A percentile compares a stretch with the other conserved stretches of the same genome.
These are phyloP conservation scores for Dendrocincla fuliginosa DNA, from an alignment of 2,797 vertebrate genomes.

Conservation along the genomic window DNA sequence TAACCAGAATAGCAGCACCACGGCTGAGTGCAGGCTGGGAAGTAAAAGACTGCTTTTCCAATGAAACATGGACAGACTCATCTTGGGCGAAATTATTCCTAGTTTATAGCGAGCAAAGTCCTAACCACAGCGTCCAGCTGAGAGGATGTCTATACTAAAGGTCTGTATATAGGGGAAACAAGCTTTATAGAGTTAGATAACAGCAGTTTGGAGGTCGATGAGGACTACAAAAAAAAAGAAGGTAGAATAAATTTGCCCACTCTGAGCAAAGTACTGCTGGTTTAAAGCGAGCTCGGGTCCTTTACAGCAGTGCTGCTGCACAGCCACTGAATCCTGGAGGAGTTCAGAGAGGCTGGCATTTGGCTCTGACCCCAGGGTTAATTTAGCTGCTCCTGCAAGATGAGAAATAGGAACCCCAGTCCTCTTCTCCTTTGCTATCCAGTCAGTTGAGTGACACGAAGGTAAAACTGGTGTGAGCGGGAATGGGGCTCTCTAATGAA, in stretches of 20 bases:
- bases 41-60: neutral
- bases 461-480: neutral
- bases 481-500: neutral
- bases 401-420: conserved; percentile 37
- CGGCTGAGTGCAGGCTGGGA: neutral
- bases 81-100: neutral
- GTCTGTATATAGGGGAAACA: neutral
- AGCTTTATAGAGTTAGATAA: neutral
- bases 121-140: neutral
- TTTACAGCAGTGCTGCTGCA: neutral
- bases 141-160: neutral
- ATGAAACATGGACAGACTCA: neutral
- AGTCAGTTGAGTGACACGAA: neutral
- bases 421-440: neutral
- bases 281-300: neutral
- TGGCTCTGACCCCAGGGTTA: conserved; percentile 52
- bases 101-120: neutral
- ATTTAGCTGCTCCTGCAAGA: conserved; percentile 43
- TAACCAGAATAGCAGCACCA: conserved; percentile 7
- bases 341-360: conserved; percentile 16
- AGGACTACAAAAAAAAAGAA: neutral
- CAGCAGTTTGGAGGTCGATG: conserved; percentile 5
- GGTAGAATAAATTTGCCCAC: neutral
- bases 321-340: neutral
- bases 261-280: neutral